Evolutionary conservation across 2,888 invertebrate genomes (phyloP).

Genomic region (Temnothorax rugatulus): DNA sequence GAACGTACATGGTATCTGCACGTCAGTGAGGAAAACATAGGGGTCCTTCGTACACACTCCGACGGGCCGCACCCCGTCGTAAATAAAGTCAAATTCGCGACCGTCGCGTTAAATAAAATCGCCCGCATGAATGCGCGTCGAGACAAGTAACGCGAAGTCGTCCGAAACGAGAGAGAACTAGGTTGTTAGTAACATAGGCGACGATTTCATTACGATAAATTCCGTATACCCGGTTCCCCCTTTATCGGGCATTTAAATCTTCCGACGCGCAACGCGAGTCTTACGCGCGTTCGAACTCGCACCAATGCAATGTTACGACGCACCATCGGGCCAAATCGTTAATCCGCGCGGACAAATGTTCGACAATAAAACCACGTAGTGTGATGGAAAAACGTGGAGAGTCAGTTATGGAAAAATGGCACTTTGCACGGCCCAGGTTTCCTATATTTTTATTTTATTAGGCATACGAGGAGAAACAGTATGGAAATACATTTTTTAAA

Average conservation of each 20-base stretch:
- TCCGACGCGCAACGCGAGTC: conserved; percentile 23
- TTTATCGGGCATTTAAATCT: conserved; percentile 50
- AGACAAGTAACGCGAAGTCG: not conserved
- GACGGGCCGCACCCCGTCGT: conserved; percentile 66
- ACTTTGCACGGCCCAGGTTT: not conserved
- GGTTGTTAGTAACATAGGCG: conserved; percentile 10
- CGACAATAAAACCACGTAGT: conserved; percentile 34
- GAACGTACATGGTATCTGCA: conserved; percentile 17
- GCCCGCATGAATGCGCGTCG: conserved; percentile 13
- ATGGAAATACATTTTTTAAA: not conserved
- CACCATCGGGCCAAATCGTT: conserved; percentile 29
- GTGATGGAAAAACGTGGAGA: conserved; percentile 29
- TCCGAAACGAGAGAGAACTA: not conserved
- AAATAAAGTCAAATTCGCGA: conserved; percentile 68
- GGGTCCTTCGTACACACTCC: not conserved
- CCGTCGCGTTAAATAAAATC: conserved; percentile 35
- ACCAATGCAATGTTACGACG: conserved; percentile 33
- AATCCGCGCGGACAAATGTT: conserved; percentile 42
- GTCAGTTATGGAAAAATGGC: conserved; percentile 28
- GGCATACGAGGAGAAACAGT: not conserved
- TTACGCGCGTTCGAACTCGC: not conserved
- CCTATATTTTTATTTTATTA: conserved; percentile 15
- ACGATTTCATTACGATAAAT: conserved; percentile 38
- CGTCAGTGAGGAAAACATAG: conserved; percentile 2
- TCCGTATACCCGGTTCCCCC: not conserved